A percentile compares a stretch with the other conserved stretches of the same genome.
Conservation (phyloP, 2,113 vertebrate genomes). For the Triplophysa dalaica region DNA sequence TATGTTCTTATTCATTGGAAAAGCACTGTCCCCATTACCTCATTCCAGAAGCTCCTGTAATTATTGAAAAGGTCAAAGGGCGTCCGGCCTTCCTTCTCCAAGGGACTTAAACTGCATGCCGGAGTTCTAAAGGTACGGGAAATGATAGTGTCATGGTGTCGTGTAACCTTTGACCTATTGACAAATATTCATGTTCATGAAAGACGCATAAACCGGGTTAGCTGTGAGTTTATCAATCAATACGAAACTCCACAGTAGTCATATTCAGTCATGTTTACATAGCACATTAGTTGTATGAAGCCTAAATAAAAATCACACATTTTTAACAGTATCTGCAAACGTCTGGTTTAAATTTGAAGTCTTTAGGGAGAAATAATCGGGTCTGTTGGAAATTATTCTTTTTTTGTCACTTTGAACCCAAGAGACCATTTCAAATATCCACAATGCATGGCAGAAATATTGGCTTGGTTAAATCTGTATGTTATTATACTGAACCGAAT, state of each 20-base stretch:
- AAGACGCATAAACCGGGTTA: conserved; percentile 9
- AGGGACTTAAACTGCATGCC: conserved; percentile 64
- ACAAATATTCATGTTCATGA: conserved; percentile 38
- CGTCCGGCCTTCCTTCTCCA: conserved; percentile 70
- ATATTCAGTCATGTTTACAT: neutral
- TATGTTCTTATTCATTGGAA: conserved; percentile 20
- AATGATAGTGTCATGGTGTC: conserved; percentile 26
- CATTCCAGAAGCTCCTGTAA: conserved; percentile 68
- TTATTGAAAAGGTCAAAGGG: conserved; percentile 76
- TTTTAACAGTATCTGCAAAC: too few relatives aligned
- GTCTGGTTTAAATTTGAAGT: too few relatives aligned
- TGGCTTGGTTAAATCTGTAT: neutral
- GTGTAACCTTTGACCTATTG: conserved; percentile 47
- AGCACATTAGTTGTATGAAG: neutral
- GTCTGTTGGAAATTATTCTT: too few relatives aligned
- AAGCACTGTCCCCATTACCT: conserved; percentile 46
- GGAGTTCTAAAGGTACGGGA: conserved; percentile 62
- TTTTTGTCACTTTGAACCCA: too few relatives aligned
- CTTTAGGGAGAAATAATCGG: too few relatives aligned
- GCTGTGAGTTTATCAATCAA: conserved; percentile 7
- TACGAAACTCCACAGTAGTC: conserved; percentile 13
- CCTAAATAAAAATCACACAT: neutral
- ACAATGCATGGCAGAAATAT: neutral
- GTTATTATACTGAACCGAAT: conserved; percentile 3
- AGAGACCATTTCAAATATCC: neutral